A percentile compares a stretch with the other conserved stretches of the same genome.
phyloP scores from a whole-genome alignment of 2,797 vertebrate genomes.

The Pseudocheirus occidentalis region DNA sequence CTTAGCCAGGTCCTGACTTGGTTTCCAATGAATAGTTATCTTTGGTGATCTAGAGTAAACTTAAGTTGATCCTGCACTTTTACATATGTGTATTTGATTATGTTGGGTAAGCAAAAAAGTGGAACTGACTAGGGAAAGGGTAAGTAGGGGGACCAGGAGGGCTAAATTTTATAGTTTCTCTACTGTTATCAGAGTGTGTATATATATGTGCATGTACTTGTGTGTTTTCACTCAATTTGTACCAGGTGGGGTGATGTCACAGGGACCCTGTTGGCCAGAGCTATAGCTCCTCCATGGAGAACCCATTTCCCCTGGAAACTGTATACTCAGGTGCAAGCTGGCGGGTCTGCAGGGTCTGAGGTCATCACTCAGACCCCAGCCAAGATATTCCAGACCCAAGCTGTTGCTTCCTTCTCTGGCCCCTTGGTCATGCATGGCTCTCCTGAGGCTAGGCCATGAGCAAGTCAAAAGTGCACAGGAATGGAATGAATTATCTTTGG shows the following conservation, averaged over 20 bases:
- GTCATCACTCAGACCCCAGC: conserved; percentile 81
- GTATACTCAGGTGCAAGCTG: conserved; percentile 82
- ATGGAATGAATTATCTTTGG: conserved; percentile 81
- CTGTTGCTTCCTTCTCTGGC: conserved; percentile 79
- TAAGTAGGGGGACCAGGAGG: conserved; percentile 8
- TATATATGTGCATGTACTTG: not conserved
- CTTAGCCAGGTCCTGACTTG: conserved; percentile 7
- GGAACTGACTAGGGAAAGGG: conserved; percentile 34
- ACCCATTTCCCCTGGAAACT: conserved; percentile 75
- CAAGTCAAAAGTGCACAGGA: conserved; percentile 79
- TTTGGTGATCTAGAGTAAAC: conserved; percentile 45
- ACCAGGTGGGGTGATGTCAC: conserved; percentile 76
- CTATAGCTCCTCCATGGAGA: conserved; percentile 64
- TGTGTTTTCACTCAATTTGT: conserved; percentile 47
- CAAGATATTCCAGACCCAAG: conserved; percentile 82
- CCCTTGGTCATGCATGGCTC: conserved; percentile 81
- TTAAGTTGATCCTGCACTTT: conserved; percentile 55
- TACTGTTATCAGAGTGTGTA: not conserved
- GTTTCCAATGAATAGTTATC: not conserved
- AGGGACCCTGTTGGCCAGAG: conserved; percentile 52
- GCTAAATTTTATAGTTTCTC: conserved; percentile 10
- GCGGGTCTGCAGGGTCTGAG: conserved; percentile 78
- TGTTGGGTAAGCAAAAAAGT: conserved; percentile 40
- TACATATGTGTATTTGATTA: conserved; percentile 37
- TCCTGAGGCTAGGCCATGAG: conserved; percentile 80